A percentile compares a stretch with the other conserved stretches of the same genome.
Conservation (phyloP, 2,888 invertebrate genomes). For the Epirrhoe tristata region DNA sequence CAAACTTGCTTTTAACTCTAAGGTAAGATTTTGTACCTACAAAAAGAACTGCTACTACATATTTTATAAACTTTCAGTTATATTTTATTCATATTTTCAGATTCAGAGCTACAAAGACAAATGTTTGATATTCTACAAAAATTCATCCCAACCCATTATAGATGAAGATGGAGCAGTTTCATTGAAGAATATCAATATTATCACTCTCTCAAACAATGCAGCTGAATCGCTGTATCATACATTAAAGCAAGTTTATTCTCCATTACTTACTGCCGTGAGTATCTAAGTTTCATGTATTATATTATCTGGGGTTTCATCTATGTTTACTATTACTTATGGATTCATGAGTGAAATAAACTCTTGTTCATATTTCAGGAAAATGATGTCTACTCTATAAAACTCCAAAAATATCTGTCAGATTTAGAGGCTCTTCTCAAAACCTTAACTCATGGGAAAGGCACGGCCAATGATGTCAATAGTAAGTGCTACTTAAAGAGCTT, state of each 20-base stretch:
- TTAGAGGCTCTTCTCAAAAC: conserved; percentile 74
- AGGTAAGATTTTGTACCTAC: conserved; percentile 14
- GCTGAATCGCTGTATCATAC: conserved; percentile 76
- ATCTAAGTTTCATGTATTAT: neutral
- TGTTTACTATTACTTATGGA: neutral
- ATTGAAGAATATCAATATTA: conserved; percentile 66
- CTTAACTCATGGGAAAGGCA: conserved; percentile 70
- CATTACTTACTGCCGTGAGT: conserved; percentile 70
- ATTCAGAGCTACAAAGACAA: conserved; percentile 61
- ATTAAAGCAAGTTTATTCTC: conserved; percentile 75
- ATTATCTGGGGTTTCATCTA: neutral
- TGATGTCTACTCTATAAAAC: conserved; percentile 72
- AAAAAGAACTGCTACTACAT: neutral
- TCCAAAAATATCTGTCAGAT: conserved; percentile 74
- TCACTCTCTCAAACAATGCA: conserved; percentile 69
- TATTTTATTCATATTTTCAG: conserved; percentile 47
- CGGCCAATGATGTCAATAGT: conserved; percentile 69
- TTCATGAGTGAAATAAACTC: neutral
- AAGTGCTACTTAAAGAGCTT: conserved; percentile 33
- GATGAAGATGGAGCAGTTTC: conserved; percentile 52
- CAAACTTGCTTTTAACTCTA: conserved; percentile 26
- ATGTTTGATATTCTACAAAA: conserved; percentile 78
- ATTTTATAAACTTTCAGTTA: neutral
- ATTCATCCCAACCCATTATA: conserved; percentile 57
- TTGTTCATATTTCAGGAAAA: conserved; percentile 61